Base-by-base conservation (phyloP, 2,888 invertebrate species). In the Chrysina gloriosa region DNA sequence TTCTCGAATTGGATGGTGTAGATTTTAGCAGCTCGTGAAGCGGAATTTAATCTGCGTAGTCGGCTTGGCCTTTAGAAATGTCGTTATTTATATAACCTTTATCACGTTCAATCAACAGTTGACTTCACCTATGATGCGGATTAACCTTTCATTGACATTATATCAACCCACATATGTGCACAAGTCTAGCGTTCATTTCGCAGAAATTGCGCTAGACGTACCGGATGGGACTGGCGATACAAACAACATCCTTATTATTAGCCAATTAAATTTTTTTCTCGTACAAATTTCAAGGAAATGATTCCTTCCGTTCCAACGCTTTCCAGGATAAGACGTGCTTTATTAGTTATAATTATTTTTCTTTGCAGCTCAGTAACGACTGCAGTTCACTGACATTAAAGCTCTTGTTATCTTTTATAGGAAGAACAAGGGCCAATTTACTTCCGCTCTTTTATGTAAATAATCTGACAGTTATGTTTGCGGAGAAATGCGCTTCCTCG, bases 31-130 rank as follows among this genome's bases (percentile, higher is more conserved):
- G 16, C 11, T 54, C 3, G 11, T 11, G 11, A 25, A 50, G 25
- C 27, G 25, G n/a, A n/a, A n/a, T n/a, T n/a, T 25, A 14, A 39
- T 39, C 36, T 36, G 25, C 11, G 6, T 11, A 11, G 21, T 42
- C 73, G 73, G 75, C 77, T n/a, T n/a, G n/a, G n/a, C 74, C 76
- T 76, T 77, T 50, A 50, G 64, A 77, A 77, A 77, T 76, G 77
- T 75, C 77, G 71, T 71, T 69, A 70, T 73, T 69, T 73, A 70
- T 73, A 70, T 72, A 74, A 76, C 77, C 77, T 77, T 78, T 78
- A 67, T 67, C 70, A 73, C 74, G 72, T 73, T 75, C 76, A 76
- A 76, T 77, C 74, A 76, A 72, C 70, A 72, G 70, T 73, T 72
- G 71, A 74, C 73, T 74, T 76, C 77, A 78, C 75, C 75, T 78